Conservation (phyloP, 2,797 vertebrate genomes). For the Myiotriccus ornatus region DNA sequence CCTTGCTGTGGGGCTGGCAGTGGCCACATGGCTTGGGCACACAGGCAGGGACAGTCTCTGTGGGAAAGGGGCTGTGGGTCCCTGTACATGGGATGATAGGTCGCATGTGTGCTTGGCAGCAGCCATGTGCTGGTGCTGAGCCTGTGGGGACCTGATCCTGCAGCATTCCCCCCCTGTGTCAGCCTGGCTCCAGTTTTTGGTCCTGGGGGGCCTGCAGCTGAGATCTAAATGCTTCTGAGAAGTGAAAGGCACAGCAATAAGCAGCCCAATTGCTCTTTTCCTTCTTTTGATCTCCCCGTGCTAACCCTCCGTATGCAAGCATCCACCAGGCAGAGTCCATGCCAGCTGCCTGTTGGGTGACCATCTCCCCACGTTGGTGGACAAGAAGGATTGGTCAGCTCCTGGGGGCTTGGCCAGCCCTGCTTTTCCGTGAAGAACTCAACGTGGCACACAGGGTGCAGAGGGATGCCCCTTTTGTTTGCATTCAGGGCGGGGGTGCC, state of each 20-base stretch:
- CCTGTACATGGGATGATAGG: rapidly evolving
- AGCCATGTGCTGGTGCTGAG: background rate
- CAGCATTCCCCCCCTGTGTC: rapidly evolving
- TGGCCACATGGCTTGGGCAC: background rate
- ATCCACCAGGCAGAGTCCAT: background rate
- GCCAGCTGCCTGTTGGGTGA: background rate
- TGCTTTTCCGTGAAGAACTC: background rate
- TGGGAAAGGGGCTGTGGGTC: background rate
- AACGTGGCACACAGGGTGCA: rapidly evolving
- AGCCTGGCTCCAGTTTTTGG: background rate
- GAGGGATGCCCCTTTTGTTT: background rate
- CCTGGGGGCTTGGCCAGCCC: background rate
- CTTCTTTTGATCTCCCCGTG: background rate
- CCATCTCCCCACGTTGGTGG: rapidly evolving
- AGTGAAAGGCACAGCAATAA: background rate
- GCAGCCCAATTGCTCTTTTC: background rate
- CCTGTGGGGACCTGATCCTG: background rate
- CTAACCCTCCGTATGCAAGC: no score
- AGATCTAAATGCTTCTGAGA: background rate
- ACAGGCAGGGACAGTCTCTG: background rate
- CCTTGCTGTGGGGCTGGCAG: background rate
- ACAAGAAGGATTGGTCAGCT: background rate
- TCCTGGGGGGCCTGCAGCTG: background rate
- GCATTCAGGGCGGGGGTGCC: background rate
- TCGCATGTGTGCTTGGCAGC: background rate